phyloP scores from a whole-genome alignment of 2,888 invertebrate genomes.

The Cheilosia impressa region DNA sequence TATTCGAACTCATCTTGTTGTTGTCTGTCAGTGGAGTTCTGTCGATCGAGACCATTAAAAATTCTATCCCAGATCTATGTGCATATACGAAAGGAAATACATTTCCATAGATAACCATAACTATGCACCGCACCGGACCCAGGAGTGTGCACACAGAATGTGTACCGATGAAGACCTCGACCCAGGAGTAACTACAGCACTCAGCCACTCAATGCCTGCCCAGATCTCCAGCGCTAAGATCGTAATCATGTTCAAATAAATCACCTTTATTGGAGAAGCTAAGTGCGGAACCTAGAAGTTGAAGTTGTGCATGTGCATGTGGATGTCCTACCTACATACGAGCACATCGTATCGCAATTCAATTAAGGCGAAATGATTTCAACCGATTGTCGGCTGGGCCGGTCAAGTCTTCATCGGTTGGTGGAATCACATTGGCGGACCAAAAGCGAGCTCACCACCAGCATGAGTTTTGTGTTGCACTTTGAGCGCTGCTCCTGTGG shows the following conservation, averaged over 20 bases:
- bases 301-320: constrained; percentile 32
- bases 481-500: constrained; percentile 19
- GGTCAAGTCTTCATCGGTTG: constrained; percentile 14
- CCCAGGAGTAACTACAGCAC: constrained; percentile 2
- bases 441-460: background rate
- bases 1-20: constrained; percentile 67
- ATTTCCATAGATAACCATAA: constrained; percentile 65
- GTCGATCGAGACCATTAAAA: constrained; percentile 59
- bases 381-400: constrained; percentile 42
- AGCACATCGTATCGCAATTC: constrained; percentile 62
- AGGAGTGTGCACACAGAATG: background rate
- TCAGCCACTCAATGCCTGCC: background rate
- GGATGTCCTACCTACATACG: background rate
- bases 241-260: constrained; percentile 73
- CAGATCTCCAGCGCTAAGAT: constrained; percentile 57
- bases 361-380: constrained; percentile 68
- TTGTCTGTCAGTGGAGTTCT: constrained; percentile 58
- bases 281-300: constrained; percentile 43
- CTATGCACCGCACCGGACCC: constrained; percentile 15
- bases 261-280: constrained; percentile 49
- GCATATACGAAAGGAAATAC: constrained; percentile 22
- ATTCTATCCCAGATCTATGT: constrained; percentile 47
- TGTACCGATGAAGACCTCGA: too few relatives aligned
- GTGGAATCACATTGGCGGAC: constrained; percentile 1
- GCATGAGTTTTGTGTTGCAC: constrained; percentile 28